Base-by-base conservation (phyloP, 1,140 invertebrate genomes). In the Psilanteris sp. region DNA sequence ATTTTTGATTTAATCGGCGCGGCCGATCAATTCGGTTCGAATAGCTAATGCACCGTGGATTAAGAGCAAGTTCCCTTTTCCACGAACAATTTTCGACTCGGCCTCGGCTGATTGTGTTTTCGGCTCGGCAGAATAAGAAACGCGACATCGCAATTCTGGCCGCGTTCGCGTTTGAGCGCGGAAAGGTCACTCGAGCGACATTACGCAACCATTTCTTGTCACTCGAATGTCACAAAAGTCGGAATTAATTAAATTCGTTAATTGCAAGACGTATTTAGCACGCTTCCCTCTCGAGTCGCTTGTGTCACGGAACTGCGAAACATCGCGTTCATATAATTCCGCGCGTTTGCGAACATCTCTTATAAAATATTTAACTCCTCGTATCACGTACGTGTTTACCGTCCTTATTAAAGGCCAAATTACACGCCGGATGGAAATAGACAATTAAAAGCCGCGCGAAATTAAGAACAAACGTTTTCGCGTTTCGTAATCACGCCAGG, bases 191-290 rank as follows among this genome's bases (percentile, higher is more conserved):
- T 83, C 77, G 79, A 79, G 81, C 83, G 79, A 78, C 81, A 79
- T 84, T 83, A 67, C 52, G 34, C 67, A 79, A 81, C 81, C 80
- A 79, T 85, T 83, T 83, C 83, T 82, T 81, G 83, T 79, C 76
- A 80, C 73, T 79, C 72, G 77, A 64, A 48, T 50, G 52, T 29
- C 50, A 68, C 77, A 74, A 83, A 85, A 82, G 77, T 83, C 64
- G 39, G 78, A 75, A 87, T 86, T 86, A 87, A 87, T 88, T 86
- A 84, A 87, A 87, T 87, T 87, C 57, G 83, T 85, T 87, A 88
- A 87, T 85, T 87, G 81, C 79, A 81, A 83, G 80, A 81, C 82
- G 82, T 79, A 83, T 85, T 87, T 85, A 87, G 72, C 66, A 57
- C 41, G 52, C 48, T 54, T 73, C 52, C 31, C 55, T 41, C 50